Conservation (phyloP, 2,888 invertebrate species). For the Tipula unca region DNA sequence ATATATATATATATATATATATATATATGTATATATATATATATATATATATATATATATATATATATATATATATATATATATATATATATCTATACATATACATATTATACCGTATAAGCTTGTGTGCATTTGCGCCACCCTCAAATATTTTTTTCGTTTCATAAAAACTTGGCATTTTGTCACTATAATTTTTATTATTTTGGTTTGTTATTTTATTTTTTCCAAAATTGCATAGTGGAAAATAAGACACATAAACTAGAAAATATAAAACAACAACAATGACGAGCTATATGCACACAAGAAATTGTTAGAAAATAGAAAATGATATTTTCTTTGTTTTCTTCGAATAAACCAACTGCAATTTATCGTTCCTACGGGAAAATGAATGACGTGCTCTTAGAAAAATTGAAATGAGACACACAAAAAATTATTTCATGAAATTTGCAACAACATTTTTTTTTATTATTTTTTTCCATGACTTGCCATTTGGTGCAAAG, state of each 20-base stretch:
- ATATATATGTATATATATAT: too few relatives aligned
- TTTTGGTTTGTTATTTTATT: not conserved
- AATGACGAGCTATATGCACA: not conserved
- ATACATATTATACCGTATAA: too few relatives aligned
- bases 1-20: too few relatives aligned
- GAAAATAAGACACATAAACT: not conserved
- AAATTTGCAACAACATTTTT: conserved; percentile 10
- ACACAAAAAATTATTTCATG: not conserved
- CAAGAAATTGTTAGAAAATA: not conserved
- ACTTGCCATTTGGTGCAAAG: conserved; percentile 2
- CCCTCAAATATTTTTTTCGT: not conserved
- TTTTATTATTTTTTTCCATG: not conserved
- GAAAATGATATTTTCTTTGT: not conserved
- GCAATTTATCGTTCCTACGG: conserved; percentile 25
- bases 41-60: too few relatives aligned
- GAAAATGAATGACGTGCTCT: conserved; percentile 25
- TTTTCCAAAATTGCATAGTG: not conserved
- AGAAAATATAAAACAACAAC: not conserved
- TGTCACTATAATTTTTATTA: not conserved
- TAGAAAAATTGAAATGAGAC: conserved; percentile 24
- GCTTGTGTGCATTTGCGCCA: not conserved
- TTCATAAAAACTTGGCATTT: not conserved
- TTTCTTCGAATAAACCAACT: conserved; percentile 20
- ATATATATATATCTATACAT: too few relatives aligned
- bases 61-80: too few relatives aligned